Percentiles rank a stretch among this genome's conserved stretches.
Evolutionary conservation across 2,113 vertebrate genomes (phyloP).

Genomic region (Lontra canadensis): DNA sequence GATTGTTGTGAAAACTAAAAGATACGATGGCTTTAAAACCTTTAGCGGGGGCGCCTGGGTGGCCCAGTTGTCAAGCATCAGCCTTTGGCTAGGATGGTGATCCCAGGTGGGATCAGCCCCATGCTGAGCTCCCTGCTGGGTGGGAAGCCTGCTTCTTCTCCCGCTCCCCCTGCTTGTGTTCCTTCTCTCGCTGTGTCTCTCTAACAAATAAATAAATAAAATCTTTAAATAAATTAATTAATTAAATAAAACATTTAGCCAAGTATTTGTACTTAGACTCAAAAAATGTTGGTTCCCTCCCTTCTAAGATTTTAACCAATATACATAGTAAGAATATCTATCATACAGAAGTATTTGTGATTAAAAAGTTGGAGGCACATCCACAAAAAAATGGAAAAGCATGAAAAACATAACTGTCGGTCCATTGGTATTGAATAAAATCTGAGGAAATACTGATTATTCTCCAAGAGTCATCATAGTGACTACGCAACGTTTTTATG

Average conservation of each 20-base stretch:
- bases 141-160: no score
- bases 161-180: no score
- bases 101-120: no score
- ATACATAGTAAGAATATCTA: not conserved
- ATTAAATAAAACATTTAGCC: not conserved
- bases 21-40: not conserved
- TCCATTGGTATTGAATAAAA: not conserved
- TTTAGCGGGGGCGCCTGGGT: not conserved
- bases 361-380: not conserved
- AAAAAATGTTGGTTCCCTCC: not conserved
- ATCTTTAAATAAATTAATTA: no score
- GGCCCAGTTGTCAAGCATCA: no score
- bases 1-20: conserved; percentile 31
- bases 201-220: no score
- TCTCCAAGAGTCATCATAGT: not conserved
- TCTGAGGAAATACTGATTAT: not conserved
- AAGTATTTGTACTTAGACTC: not conserved
- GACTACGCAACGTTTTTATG: not conserved
- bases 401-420: no score
- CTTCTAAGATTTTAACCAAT: not conserved
- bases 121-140: no score
- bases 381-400: no score
- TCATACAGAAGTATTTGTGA: not conserved
- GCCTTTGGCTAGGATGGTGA: no score
- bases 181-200: no score